Evolutionary conservation across 1,140 invertebrate genomes (phyloP).

Genomic region (Anthonomus grandis): DNA sequence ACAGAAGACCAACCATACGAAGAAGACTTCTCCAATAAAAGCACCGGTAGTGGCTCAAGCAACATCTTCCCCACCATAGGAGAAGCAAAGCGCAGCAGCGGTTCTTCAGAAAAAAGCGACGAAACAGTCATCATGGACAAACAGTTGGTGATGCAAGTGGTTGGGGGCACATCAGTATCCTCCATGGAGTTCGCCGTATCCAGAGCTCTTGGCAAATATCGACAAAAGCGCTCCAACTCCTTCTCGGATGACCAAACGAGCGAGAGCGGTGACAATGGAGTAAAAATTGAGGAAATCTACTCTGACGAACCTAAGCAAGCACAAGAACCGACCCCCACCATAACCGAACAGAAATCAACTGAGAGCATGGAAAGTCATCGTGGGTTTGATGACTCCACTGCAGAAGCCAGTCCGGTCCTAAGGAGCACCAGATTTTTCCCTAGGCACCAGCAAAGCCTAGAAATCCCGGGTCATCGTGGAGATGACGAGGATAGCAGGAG

Average conservation of each 20-base stretch:
- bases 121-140: conserved; percentile 47
- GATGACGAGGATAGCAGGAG: conserved; percentile 82
- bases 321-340: conserved; percentile 44
- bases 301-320: conserved; percentile 31
- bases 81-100: conserved; percentile 62
- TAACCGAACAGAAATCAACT: conserved; percentile 46
- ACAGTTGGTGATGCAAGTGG: conserved; percentile 52
- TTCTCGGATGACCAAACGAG: conserved; percentile 61
- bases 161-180: conserved; percentile 49
- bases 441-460: conserved; percentile 73
- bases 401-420: conserved; percentile 62
- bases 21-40: conserved; percentile 59
- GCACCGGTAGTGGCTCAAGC: conserved; percentile 56
- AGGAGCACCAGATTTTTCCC: conserved; percentile 60
- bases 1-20: conserved; percentile 52
- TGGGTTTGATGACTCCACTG: conserved; percentile 38
- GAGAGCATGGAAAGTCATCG: conserved; percentile 43
- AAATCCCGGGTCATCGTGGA: conserved; percentile 69
- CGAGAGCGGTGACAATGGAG: conserved; percentile 53
- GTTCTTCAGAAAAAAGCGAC: conserved; percentile 53
- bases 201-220: conserved; percentile 75
- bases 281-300: conserved; percentile 50
- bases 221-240: conserved; percentile 69
- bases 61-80: conserved; percentile 71
- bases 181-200: conserved; percentile 83